Evolutionary conservation across 2,113 vertebrate species (phyloP).

Genomic region (Aegotheles bennettii): DNA sequence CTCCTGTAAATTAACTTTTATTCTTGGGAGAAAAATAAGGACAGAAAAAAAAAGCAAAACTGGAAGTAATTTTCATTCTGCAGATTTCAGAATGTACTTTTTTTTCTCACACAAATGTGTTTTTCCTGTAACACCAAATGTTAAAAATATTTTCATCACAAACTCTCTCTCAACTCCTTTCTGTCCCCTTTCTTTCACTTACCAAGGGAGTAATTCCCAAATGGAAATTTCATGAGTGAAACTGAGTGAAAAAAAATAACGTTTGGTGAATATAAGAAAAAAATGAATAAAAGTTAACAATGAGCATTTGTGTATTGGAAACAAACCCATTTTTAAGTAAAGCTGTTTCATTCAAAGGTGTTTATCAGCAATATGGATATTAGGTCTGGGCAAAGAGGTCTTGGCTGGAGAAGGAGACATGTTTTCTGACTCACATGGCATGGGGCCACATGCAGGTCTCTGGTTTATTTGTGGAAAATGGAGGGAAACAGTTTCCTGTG

Average conservation of each 20-base stretch:
- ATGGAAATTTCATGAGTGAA: background rate
- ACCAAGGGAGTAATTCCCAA: background rate
- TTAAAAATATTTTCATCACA: conserved; percentile 32
- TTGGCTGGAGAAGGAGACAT: background rate
- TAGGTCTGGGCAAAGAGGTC: background rate
- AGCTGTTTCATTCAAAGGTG: background rate
- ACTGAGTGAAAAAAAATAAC: background rate
- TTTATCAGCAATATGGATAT: background rate
- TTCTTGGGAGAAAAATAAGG: background rate
- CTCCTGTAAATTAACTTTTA: background rate
- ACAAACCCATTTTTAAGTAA: background rate
- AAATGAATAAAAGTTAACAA: background rate
- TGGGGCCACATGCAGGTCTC: background rate
- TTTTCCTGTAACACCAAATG: background rate
- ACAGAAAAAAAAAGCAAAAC: background rate
- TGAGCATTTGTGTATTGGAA: background rate
- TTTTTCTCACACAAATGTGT: background rate
- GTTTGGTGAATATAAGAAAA: background rate
- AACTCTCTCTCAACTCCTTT: background rate
- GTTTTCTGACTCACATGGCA: background rate
- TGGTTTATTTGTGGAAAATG: background rate
- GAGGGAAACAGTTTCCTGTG: background rate
- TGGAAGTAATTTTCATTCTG: background rate
- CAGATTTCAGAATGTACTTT: background rate
- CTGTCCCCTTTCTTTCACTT: background rate